Evolutionary conservation across 2,797 vertebrate species (phyloP).

Genomic region (Hozukius guyotensis): DNA sequence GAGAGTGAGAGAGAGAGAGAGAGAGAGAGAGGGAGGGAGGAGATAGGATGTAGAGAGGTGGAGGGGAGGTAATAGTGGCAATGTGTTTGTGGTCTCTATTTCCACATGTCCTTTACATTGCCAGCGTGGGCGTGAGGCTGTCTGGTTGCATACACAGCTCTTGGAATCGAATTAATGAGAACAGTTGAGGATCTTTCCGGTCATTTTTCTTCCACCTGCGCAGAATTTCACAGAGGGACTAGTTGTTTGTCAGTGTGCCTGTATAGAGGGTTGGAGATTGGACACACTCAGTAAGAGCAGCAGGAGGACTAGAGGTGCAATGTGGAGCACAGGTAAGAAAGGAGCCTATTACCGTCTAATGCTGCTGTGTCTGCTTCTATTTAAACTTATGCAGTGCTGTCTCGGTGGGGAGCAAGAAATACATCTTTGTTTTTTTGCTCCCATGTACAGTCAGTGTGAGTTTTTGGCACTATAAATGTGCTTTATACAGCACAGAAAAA

Average conservation of each 20-base stretch:
- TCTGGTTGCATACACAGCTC: conserved; percentile 25
- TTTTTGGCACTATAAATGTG: background rate
- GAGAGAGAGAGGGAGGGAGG: conserved; percentile 51
- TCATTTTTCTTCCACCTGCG: conserved; percentile 8
- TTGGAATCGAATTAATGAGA: conserved; percentile 41
- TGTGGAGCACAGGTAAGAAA: conserved; percentile 86
- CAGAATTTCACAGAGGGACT: conserved; percentile 51
- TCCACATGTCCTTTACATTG: conserved; percentile 53
- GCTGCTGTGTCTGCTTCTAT: background rate
- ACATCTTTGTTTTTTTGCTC: background rate
- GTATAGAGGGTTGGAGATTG: conserved; percentile 27
- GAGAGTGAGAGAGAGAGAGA: conserved; percentile 50
- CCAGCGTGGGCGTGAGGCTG: conserved; percentile 23
- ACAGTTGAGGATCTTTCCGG: conserved; percentile 22
- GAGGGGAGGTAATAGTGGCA: conserved; percentile 54
- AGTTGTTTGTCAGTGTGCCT: conserved; percentile 34
- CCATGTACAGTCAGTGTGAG: background rate
- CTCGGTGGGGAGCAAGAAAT: background rate
- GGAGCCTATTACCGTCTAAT: conserved; percentile 9
- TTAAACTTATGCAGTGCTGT: background rate
- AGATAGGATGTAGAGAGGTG: conserved; percentile 51
- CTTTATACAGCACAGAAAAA: background rate
- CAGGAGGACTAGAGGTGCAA: conserved; percentile 60
- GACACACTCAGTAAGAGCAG: conserved; percentile 29
- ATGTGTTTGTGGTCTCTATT: conserved; percentile 52